Percentiles rank a stretch among this genome's conserved stretches.
These are phyloP conservation scores for Hypena proboscidalis DNA, from an alignment of 2,888 invertebrate genomes.

Conservation along the genomic window DNA sequence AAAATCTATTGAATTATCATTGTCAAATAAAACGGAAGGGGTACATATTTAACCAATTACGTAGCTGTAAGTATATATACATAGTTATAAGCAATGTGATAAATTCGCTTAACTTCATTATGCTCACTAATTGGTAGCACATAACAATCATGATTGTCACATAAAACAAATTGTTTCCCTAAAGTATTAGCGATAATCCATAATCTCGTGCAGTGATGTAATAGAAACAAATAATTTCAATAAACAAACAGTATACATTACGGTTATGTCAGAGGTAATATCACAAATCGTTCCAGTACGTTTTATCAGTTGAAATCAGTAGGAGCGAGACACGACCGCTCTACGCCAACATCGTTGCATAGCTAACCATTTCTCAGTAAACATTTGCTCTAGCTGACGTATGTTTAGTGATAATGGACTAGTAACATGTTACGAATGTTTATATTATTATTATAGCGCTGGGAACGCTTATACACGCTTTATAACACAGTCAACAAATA, in stretches of 20 bases:
- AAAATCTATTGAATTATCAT: no score
- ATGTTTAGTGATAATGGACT: slow-evolving; percentile 69
- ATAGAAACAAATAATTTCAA: slow-evolving; percentile 6
- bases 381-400: slow-evolving; percentile 67
- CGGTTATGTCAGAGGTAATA: slow-evolving; percentile 11
- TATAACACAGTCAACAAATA: slow-evolving; percentile 54
- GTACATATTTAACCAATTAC: no score
- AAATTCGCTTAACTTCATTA: no score
- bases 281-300: slow-evolving; percentile 19
- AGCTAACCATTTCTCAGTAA: slow-evolving; percentile 61
- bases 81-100: no score
- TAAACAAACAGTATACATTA: slow-evolving; percentile 13
- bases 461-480: slow-evolving; percentile 62
- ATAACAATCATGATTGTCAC: neutral
- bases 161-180: slow-evolving; percentile 1
- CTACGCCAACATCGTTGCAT: slow-evolving; percentile 48
- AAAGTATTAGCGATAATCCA: neutral
- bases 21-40: no score
- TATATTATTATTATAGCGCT: slow-evolving; percentile 64
- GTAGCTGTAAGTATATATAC: no score
- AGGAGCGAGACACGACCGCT: slow-evolving; percentile 37
- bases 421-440: slow-evolving; percentile 71
- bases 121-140: neutral
- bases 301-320: slow-evolving; percentile 31
- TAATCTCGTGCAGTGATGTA: slow-evolving; percentile 1